phyloP scores from a whole-genome alignment of 2,888 invertebrate genomes.

The Rhagonycha fulva region DNA sequence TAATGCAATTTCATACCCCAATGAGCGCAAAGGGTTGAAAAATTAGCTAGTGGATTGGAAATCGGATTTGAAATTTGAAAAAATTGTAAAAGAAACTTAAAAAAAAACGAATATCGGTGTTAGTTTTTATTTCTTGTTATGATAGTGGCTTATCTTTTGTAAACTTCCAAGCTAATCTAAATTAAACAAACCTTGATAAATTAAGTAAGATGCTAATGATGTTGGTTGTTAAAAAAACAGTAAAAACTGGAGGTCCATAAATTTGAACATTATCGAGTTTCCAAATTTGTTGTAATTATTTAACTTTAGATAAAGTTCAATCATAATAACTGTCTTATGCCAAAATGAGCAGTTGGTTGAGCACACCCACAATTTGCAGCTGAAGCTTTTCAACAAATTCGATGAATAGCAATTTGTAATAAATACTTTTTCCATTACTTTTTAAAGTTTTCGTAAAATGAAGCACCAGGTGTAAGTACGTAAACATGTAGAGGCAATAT shows the following conservation, averaged over 20 bases:
- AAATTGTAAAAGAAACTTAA: not conserved
- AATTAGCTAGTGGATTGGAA: not conserved
- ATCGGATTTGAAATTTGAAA: not conserved
- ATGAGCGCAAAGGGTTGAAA: not conserved
- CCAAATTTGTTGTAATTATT: not conserved
- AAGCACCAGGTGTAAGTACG: slow-evolving; percentile 17
- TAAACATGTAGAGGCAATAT: not conserved
- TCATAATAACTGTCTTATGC: slow-evolving; percentile 1
- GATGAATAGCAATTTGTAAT: slow-evolving; percentile 19
- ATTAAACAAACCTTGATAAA: not conserved
- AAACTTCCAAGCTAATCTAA: not conserved
- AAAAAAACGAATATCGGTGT: not conserved
- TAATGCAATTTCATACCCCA: not conserved
- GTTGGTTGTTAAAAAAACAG: not conserved
- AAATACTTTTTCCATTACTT: slow-evolving; percentile 13
- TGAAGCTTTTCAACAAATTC: slow-evolving; percentile 15
- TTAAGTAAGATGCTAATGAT: not conserved
- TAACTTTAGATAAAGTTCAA: not conserved
- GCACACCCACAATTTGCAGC: slow-evolving; percentile 15
- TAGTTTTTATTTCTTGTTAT: not conserved
- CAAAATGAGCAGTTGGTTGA: slow-evolving; percentile 9
- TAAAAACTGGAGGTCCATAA: not conserved
- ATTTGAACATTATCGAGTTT: not conserved
- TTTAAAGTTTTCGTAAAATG: slow-evolving; percentile 7
- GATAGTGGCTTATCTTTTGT: not conserved